Percentiles rank a stretch among this genome's conserved stretches.
phyloP scores from a whole-genome alignment of 2,113 vertebrate species.

The Mormyrus iriodes region DNA sequence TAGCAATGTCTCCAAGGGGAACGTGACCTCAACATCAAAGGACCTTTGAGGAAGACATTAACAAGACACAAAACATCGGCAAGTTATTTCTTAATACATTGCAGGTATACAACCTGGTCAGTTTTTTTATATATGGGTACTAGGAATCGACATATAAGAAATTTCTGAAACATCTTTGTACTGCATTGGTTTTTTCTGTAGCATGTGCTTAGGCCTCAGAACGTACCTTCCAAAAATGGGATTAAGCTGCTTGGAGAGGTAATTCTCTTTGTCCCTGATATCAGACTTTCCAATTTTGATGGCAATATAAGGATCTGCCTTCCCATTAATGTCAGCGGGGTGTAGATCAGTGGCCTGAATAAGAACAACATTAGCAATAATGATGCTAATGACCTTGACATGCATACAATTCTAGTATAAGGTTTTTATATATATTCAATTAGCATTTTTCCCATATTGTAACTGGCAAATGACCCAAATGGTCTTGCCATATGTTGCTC shows the following conservation, averaged over 20 bases:
- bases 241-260: constrained; percentile 97
- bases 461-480: background rate
- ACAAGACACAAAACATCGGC: background rate
- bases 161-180: background rate
- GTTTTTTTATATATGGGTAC: background rate
- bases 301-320: constrained; percentile 88
- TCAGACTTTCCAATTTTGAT: constrained; percentile 91
- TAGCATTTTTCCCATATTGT: background rate
- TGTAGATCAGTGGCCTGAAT: constrained; percentile 89
- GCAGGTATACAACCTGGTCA: background rate
- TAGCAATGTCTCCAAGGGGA: constrained; percentile 96
- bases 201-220: background rate
- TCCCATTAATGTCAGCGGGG: constrained; percentile 94
- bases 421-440: background rate
- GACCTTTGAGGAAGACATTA: constrained; percentile 59
- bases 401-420: background rate
- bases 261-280: constrained; percentile 96
- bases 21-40: constrained; percentile 90
- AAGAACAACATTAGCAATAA: background rate
- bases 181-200: background rate
- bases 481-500: background rate
- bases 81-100: background rate
- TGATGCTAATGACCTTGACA: background rate
- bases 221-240: constrained; percentile 95
- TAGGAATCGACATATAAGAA: background rate